These are phyloP conservation scores for Chaenocephalus aceratus DNA, from an alignment of 2,113 vertebrate genomes.

Conservation along the genomic window DNA sequence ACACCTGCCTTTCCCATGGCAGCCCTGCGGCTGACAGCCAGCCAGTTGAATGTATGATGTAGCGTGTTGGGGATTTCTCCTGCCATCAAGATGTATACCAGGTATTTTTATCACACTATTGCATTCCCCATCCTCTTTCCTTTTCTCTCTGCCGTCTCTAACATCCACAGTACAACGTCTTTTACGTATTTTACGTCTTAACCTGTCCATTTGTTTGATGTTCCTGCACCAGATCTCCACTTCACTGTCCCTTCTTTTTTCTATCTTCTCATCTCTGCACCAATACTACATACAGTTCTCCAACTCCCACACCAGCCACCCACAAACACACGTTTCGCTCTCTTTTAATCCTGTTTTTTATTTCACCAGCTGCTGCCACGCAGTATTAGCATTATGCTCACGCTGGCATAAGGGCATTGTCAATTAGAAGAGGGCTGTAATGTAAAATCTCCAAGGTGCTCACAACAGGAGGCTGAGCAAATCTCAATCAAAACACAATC, in stretches of 20 bases:
- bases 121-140: not conserved
- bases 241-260: not conserved
- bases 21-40: constrained; percentile 21
- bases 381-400: constrained; percentile 26
- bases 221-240: constrained; percentile 4
- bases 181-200: not conserved
- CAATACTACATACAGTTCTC: not conserved
- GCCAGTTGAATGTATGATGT: constrained; percentile 17
- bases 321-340: constrained; percentile 2
- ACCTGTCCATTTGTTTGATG: not conserved
- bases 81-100: not conserved
- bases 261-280: not conserved
- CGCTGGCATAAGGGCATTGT: constrained; percentile 23
- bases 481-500: constrained; percentile 58
- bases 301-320: constrained; percentile 12
- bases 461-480: constrained; percentile 42
- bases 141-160: not conserved
- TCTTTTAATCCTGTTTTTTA: constrained; percentile 31
- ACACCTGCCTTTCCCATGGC: constrained; percentile 22
- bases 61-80: constrained; percentile 9
- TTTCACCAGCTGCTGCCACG: constrained; percentile 35
- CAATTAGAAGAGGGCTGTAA: constrained; percentile 43
- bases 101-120: constrained; percentile 7
- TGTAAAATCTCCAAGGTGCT: constrained; percentile 41
- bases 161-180: not conserved